Evolutionary conservation across 2,113 vertebrate species (phyloP).

Genomic region (Rhagologus leucostigma): DNA sequence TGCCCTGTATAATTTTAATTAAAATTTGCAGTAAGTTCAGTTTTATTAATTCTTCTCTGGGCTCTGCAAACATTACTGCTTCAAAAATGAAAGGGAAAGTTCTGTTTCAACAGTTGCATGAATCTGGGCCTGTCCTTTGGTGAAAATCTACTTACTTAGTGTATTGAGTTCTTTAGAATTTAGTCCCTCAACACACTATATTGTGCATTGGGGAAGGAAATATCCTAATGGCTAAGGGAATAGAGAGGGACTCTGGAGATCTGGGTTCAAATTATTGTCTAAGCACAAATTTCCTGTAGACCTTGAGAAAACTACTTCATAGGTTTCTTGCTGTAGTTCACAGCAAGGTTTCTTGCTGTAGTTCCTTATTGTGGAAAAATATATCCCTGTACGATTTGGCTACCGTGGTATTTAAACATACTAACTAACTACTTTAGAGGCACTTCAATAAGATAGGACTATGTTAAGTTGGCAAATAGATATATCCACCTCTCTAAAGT

Average conservation of each 20-base stretch:
- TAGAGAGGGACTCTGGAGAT: background rate
- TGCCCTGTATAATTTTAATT: background rate
- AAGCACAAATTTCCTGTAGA: background rate
- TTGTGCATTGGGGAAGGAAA: background rate
- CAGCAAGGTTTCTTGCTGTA: background rate
- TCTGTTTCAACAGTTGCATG: background rate
- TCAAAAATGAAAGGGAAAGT: background rate
- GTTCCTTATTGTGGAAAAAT: background rate
- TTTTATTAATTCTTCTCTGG: background rate
- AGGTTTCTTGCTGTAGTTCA: background rate
- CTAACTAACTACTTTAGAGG: background rate
- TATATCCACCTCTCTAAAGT: background rate
- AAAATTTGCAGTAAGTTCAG: background rate
- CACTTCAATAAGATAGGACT: background rate
- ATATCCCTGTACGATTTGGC: background rate
- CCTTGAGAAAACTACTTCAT: background rate
- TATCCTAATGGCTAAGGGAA: background rate
- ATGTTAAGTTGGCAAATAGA: background rate
- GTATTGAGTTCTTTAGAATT: background rate
- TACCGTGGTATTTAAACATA: background rate
- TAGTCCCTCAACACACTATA: background rate
- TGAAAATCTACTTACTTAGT: background rate
- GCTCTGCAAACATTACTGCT: background rate
- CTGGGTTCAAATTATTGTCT: background rate
- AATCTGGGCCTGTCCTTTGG: background rate